A percentile compares a stretch with the other conserved stretches of the same genome.
Evolutionary conservation across 2,113 vertebrate species (phyloP).

Genomic region (Neoarius graeffei): DNA sequence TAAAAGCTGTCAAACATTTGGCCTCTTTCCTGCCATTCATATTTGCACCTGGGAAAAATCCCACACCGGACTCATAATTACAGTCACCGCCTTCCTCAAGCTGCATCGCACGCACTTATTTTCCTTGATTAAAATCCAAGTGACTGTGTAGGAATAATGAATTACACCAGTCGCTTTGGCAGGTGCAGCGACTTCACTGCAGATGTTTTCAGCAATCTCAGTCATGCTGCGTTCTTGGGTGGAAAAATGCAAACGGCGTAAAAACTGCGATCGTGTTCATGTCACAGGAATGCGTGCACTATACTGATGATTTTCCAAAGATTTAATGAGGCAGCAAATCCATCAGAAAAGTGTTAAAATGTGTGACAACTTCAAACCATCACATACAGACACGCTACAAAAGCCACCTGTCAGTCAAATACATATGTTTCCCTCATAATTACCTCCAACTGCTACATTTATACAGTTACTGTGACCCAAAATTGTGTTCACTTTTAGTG

Average conservation of each 20-base stretch:
- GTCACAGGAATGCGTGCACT: not conserved
- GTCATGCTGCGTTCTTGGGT: not conserved
- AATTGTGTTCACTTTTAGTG: not conserved
- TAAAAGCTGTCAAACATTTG: slow-evolving; percentile 31
- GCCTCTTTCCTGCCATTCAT: slow-evolving; percentile 45
- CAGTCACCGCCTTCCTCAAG: slow-evolving; percentile 33
- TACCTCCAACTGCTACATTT: not conserved
- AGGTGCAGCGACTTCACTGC: slow-evolving; percentile 44
- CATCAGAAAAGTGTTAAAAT: not conserved
- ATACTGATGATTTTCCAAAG: not conserved
- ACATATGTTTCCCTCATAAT: not conserved
- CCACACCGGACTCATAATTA: slow-evolving; percentile 46
- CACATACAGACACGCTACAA: not conserved
- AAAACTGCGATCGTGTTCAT: not conserved
- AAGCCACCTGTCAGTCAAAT: not conserved
- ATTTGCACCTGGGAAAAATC: slow-evolving; percentile 41
- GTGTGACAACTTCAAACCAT: not conserved
- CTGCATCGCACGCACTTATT: slow-evolving; percentile 42
- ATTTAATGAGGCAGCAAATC: slow-evolving; percentile 37
- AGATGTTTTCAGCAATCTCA: slow-evolving; percentile 48
- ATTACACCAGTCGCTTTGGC: slow-evolving; percentile 48
- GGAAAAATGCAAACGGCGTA: not conserved
- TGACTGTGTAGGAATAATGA: slow-evolving; percentile 52
- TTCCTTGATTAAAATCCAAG: slow-evolving; percentile 58
- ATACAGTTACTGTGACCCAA: not conserved